phyloP scores from a whole-genome alignment of 2,888 invertebrate species.

The Augochlorella aurata region DNA sequence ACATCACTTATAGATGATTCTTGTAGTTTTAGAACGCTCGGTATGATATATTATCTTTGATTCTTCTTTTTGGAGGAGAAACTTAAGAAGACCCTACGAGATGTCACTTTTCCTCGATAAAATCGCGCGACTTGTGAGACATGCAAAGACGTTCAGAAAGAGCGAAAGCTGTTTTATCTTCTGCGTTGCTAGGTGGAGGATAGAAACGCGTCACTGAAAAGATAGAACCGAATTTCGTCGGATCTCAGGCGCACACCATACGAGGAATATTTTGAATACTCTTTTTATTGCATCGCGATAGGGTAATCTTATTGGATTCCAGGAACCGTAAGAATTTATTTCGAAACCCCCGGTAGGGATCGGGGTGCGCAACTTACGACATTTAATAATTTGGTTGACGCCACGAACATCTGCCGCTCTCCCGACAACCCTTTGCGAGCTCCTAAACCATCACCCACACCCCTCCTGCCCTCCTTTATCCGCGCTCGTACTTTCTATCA shows the following conservation, averaged over 20 bases:
- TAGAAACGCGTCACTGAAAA: not conserved
- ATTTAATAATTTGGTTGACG: constrained; percentile 79
- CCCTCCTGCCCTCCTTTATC: constrained; percentile 17
- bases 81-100: not conserved
- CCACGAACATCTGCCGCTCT: constrained; percentile 79
- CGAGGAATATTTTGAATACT: not conserved
- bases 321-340: constrained; percentile 49
- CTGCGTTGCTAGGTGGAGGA: not conserved
- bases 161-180: not conserved
- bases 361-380: constrained; percentile 72
- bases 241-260: not conserved
- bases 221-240: too few relatives aligned
- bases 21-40: too few relatives aligned
- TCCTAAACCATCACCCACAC: constrained; percentile 65
- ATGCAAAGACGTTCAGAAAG: too few relatives aligned
- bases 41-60: too few relatives aligned
- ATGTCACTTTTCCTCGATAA: not conserved
- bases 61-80: too few relatives aligned
- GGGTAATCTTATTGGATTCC: not conserved
- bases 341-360: constrained; percentile 44
- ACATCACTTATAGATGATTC: too few relatives aligned
- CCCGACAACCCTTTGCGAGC: constrained; percentile 70
- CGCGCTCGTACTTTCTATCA: constrained; percentile 23
- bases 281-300: constrained; percentile 2
- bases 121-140: not conserved